These are phyloP conservation scores for Pagrus major DNA, from an alignment of 2,113 vertebrate genomes.

Conservation along the genomic window DNA sequence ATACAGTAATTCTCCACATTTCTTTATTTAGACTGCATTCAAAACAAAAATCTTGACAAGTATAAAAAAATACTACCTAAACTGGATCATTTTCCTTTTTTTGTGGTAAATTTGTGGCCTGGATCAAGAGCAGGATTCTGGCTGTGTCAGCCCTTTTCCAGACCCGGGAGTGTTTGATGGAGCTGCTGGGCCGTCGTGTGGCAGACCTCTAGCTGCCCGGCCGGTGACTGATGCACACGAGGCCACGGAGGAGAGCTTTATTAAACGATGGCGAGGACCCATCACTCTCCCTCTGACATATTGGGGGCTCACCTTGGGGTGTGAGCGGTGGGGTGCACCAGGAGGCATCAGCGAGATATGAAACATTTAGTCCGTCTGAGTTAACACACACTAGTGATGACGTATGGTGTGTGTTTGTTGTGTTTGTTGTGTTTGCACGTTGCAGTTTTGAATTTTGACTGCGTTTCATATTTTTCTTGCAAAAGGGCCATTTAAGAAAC, in stretches of 20 bases:
- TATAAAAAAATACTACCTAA: too few species aligned
- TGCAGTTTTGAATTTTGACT: not conserved
- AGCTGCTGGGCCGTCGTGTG: constrained; percentile 30
- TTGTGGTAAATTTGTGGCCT: not conserved
- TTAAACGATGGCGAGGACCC: constrained; percentile 67
- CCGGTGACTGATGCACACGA: constrained; percentile 62
- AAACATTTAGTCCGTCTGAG: constrained; percentile 10
- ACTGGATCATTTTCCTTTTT: not conserved
- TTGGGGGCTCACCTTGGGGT: constrained; percentile 67
- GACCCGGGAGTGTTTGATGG: constrained; percentile 54
- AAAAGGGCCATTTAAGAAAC: constrained; percentile 20
- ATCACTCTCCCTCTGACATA: constrained; percentile 75
- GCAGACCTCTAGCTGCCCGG: constrained; percentile 48
- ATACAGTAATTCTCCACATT: too few species aligned
- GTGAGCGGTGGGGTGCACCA: constrained; percentile 9
- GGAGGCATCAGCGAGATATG: constrained; percentile 30
- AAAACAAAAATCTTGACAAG: constrained; percentile 5
- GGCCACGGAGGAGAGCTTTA: constrained; percentile 68
- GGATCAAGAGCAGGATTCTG: constrained; percentile 16
- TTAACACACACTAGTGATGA: not conserved
- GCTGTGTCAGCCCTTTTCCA: constrained; percentile 55
- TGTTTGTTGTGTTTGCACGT: not conserved
- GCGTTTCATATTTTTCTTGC: constrained; percentile 4
- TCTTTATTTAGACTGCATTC: not conserved
- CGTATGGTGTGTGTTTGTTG: not conserved